Evolutionary conservation across 1,140 invertebrate species (phyloP), one percentile per base, ranked within the genome.

Genomic region (Tribolium castaneum): DNA sequence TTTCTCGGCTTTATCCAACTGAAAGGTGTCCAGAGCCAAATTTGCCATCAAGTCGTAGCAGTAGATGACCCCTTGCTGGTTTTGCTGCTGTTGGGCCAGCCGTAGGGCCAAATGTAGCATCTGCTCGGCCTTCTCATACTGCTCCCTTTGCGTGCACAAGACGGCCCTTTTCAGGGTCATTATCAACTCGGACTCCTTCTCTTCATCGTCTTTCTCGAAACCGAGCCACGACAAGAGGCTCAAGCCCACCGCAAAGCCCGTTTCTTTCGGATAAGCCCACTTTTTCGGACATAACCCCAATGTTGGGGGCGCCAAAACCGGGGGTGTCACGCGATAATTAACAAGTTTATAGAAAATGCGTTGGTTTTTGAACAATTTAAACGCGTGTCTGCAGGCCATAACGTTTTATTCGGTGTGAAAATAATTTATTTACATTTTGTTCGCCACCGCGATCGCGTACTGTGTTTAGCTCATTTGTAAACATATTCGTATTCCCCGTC

Each of bases 41-140:
- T 98, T 97, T 4, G 96, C 97, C 91, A 99, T 92, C 4, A 96
- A 83, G 89, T 98, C 96, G 85, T 94, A 97, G 75, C 97, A 92
- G 82, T 97, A 97, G 6, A 94, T 94, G 59, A 96, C 88, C 22
- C 93, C 96, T 80, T 94, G 87, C 78, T 91, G 84, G 87, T 95
- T 91, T 62, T 93, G 89, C 49, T 93, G 87, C 82, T 95, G 93
- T 85, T 97, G 94, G 5, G 96, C 96, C 85, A 96, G 89, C 59
- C 92, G 91, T 54, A 97, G 87, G 1, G 95, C 95, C 25, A 96
- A 83, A 86, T 96, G 94, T 22, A 98, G 88, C 85, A 96, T 91
- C 85, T 93, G 92, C 86, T 97, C 95, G 3, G 96, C 96, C 85
- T 94, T 94, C 39, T 93, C 89, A 84, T 90, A 93, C 83, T 97